Conservation (phyloP, 2,113 vertebrate species). For the Pomatostomus ruficeps region DNA sequence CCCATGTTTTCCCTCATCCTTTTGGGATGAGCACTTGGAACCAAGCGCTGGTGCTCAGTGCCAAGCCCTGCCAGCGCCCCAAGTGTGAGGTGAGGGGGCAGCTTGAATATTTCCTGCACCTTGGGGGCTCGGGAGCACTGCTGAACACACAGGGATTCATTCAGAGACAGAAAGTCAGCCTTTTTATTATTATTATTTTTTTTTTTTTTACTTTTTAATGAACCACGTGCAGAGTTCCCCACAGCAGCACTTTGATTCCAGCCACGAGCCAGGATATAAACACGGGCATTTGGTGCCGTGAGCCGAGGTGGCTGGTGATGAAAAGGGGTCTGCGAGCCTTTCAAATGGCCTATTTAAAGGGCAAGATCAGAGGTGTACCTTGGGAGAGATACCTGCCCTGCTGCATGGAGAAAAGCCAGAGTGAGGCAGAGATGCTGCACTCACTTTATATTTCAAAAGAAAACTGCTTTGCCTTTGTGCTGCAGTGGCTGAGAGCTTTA, state of each 20-base stretch:
- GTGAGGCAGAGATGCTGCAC: not conserved
- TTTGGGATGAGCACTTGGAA: not conserved
- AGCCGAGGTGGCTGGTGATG: not conserved
- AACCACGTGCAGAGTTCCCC: not conserved
- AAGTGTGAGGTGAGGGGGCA: not conserved
- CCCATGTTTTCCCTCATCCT: not conserved
- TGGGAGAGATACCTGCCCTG: not conserved
- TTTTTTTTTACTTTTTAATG: not conserved
- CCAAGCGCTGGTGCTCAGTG: not conserved
- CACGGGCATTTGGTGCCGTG: not conserved
- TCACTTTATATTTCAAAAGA: not conserved
- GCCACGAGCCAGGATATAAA: not conserved
- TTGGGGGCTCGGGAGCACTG: not conserved
- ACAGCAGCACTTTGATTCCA: conserved; percentile 20
- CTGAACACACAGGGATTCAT: not conserved
- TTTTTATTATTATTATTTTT: no score
- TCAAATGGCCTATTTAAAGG: not conserved
- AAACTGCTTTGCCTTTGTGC: conserved; percentile 14
- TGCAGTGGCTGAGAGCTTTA: not conserved
- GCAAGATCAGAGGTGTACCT: not conserved
- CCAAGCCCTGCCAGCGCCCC: not conserved
- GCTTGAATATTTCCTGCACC: not conserved
- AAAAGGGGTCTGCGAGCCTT: not conserved
- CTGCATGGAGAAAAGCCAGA: not conserved
- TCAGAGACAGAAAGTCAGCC: not conserved